Evolutionary conservation across 53 echinoderm and acorn worm genomes (phyloP), one percentile per base, ranked within the genome.

Genomic region (Apostichopus leukothele): DNA sequence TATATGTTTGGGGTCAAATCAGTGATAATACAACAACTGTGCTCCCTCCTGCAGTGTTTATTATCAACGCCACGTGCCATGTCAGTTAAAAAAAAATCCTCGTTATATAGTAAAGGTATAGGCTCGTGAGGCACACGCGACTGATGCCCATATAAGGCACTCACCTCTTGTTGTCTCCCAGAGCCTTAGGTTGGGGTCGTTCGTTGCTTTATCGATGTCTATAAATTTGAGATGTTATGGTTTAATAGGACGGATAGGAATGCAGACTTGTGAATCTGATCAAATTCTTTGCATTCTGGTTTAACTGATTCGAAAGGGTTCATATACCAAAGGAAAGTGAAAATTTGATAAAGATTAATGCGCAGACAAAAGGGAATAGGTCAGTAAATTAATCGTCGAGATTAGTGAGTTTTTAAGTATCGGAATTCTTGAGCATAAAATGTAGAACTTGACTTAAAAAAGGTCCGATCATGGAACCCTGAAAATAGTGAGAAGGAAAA

Each of bases 241-340:
- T 63, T 67, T 85, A 50, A 67, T 67, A 63, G 85, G 18, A 18
- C 39, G 50, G 85, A 7, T 23, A 63, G 85, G 85, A 85, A 85
- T 85, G 85, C 61, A 60, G 50, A 67, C 67, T 66, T 16, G 18
- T 67, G 67, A 85, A 85, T 85, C 61, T 85, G 50, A 67, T 39
- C 63, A 67, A 66, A 85, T 85, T 85, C 85, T 85, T 67, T 67
- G 85, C 71, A 85, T 85, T 85, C 85, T 85, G 85, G 67, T 10
- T 50, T 27, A 63, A 39, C 85, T 39, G 67, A 13, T 39, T 60
- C 66, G 26, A 25, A 16, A 85, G 66, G 23, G 50, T 85, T 67
- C 68, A 67, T 20, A 26, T 85, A 67, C 71, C 85, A 68, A 85
- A 85, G 85, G 85, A 85, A 63, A 67, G 21, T 50, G 61, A 50